phyloP scores from a whole-genome alignment of 92 coral and sea anemone genomes.

The Diadumene lineata region DNA sequence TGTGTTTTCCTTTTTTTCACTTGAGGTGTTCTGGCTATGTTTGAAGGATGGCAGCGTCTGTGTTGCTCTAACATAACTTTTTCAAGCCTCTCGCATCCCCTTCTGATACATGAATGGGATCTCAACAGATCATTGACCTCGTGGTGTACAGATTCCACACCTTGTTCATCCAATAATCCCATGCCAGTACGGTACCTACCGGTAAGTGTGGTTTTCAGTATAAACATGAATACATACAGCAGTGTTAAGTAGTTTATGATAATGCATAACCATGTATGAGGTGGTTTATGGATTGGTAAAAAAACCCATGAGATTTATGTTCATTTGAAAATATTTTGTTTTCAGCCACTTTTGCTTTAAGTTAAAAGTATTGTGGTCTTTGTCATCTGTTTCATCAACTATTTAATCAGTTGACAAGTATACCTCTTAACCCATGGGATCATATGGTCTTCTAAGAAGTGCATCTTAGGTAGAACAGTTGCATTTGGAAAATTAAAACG shows the following conservation, averaged over 20 bases:
- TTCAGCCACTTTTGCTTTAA: too few species aligned
- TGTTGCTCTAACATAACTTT: neutral
- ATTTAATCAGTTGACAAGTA: too few species aligned
- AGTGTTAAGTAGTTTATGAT: too few species aligned
- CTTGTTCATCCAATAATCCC: conserved; percentile 2
- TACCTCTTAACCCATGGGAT: conserved; percentile 20
- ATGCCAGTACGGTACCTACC: neutral
- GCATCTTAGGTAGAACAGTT: conserved; percentile 13
- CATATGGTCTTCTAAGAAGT: conserved; percentile 18
- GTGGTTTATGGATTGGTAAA: too few species aligned
- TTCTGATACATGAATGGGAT: neutral
- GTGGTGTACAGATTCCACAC: neutral
- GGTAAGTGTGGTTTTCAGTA: too few species aligned
- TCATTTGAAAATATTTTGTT: too few species aligned
- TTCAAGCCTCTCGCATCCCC: neutral
- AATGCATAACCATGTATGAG: too few species aligned
- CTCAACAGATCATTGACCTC: neutral
- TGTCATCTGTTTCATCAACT: too few species aligned
- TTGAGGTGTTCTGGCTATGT: neutral
- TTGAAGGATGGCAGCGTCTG: neutral
- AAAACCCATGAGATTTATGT: too few species aligned
- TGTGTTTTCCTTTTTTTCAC: neutral
- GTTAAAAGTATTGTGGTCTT: too few species aligned
- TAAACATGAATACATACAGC: too few species aligned
- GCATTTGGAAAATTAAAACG: neutral